Percentiles rank a stretch among this genome's conserved stretches.
Conservation (phyloP, 2,113 vertebrate genomes). For the Ailuropoda melanoleuca region DNA sequence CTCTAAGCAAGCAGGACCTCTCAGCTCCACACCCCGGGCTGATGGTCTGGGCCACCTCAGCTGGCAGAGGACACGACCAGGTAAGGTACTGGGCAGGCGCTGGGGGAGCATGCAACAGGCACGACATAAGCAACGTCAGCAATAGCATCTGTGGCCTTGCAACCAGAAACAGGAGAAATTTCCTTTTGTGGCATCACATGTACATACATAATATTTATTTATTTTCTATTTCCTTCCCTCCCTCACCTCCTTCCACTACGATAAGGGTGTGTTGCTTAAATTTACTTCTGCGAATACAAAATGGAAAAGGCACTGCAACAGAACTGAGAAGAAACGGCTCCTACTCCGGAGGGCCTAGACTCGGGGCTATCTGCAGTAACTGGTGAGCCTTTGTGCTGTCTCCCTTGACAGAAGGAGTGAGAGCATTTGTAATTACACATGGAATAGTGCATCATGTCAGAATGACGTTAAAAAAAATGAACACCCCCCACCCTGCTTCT, state of each 20-base stretch:
- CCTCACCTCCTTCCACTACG: not conserved
- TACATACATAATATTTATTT: rapidly evolving
- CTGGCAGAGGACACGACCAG: not conserved
- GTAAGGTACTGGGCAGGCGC: not conserved
- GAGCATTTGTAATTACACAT: not conserved
- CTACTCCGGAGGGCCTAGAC: rapidly evolving
- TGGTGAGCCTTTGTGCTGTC: not conserved
- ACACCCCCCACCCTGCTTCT: not conserved
- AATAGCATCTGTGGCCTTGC: not conserved
- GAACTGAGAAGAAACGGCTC: not conserved
- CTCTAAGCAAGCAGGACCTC: not conserved
- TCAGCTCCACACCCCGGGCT: not conserved
- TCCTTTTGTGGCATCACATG: not conserved
- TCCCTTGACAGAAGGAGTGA: not conserved
- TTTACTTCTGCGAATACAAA: not conserved
- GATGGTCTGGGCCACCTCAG: not conserved
- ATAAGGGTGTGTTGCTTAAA: not conserved
- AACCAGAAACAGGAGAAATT: not conserved
- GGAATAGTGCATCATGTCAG: not conserved
- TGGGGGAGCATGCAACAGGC: rapidly evolving
- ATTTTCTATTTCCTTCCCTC: not conserved
- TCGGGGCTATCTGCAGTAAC: not conserved
- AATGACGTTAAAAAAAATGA: not conserved
- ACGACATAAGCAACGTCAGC: not conserved
- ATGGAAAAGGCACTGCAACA: not conserved